phyloP scores from a whole-genome alignment of 1,140 invertebrate genomes.

The Batillaria attramentaria region DNA sequence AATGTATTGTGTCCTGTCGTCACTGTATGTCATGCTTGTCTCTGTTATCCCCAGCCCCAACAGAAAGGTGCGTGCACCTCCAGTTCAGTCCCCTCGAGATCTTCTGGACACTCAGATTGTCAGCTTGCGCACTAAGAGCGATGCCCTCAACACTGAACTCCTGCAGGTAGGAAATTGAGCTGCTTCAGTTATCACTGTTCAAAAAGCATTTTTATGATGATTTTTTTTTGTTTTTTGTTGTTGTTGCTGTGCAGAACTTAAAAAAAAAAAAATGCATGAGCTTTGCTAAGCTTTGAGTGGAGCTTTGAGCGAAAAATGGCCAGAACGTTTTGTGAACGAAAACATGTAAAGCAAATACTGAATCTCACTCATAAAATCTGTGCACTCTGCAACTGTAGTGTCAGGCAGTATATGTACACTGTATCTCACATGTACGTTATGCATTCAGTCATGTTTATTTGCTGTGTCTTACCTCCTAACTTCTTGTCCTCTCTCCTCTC shows the following conservation, averaged over 20 bases:
- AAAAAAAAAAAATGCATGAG: too few relatives aligned
- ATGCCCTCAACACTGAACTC: constrained; percentile 58
- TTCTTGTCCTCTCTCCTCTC: too few relatives aligned
- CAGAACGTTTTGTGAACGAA: too few relatives aligned
- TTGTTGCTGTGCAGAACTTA: neutral
- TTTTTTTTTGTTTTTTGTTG: neutral
- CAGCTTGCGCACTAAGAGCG: constrained; percentile 55
- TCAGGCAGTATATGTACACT: neutral
- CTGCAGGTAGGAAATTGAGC: constrained; percentile 46
- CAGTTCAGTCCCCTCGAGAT: constrained; percentile 49
- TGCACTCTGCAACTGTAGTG: neutral
- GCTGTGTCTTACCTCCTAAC: too few relatives aligned
- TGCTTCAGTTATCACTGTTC: neutral
- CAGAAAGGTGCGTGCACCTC: constrained; percentile 14
- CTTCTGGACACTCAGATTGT: constrained; percentile 60
- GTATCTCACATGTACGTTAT: constrained; percentile 14
- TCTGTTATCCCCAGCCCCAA: too few relatives aligned
- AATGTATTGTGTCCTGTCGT: neutral
- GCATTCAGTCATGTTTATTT: too few relatives aligned
- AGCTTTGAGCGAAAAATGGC: neutral
- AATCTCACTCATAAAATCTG: too few relatives aligned
- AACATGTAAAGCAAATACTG: too few relatives aligned
- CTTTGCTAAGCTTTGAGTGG: too few relatives aligned
- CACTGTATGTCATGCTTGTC: too few relatives aligned
- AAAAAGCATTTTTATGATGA: neutral